Evolutionary conservation across 2,113 vertebrate genomes (phyloP), one percentile per base, ranked within the genome.

Genomic region (Litocranius walleri): DNA sequence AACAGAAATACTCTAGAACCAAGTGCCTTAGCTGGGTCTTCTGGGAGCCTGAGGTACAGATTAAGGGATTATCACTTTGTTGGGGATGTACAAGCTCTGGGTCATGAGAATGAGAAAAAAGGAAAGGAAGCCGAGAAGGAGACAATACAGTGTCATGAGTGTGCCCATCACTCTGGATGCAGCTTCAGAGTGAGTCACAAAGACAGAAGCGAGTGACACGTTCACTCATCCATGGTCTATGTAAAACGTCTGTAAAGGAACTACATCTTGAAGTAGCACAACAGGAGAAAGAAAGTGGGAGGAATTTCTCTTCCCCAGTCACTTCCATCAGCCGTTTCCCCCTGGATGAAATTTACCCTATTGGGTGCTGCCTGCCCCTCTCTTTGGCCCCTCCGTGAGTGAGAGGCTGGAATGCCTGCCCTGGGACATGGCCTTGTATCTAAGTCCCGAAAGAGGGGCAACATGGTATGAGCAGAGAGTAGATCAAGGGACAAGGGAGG

Each of bases 141-240:
- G 54, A 11, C 21, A 19, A 45, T 82, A 5, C 27, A 78, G 36
- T n/a, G 10, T 50, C 12, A 10, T 50, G 1, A 11, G 3, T 48
- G 10, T 1, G 0, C 9, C 43, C 17, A 4, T 64, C 61, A 16
- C 4, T 2, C 30, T 21, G 19, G 12, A 11, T 8, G 10, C 4
- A 78, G 36, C 61, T 67, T 6, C 57, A 50, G 17, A 50, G 19
- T 9, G 27, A 77, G 3, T 21, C 30, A 30, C 25, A 29, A 45
- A 80, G 56, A 80, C 25, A 33, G 40, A 54, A 77, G 74, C 16
- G 7, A 33, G 33, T 0, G 3, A 1, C n/a, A 43, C 6, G 16
- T 54, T 48, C 43, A 36, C 40, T 81, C 5, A 45, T 4, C 16
- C 1, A 21, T 1, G 3, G 33, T 21, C 7, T n/a, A 48, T 6